phyloP scores from a whole-genome alignment of 1,140 invertebrate species.

The Philotrypesis tridentata region DNA sequence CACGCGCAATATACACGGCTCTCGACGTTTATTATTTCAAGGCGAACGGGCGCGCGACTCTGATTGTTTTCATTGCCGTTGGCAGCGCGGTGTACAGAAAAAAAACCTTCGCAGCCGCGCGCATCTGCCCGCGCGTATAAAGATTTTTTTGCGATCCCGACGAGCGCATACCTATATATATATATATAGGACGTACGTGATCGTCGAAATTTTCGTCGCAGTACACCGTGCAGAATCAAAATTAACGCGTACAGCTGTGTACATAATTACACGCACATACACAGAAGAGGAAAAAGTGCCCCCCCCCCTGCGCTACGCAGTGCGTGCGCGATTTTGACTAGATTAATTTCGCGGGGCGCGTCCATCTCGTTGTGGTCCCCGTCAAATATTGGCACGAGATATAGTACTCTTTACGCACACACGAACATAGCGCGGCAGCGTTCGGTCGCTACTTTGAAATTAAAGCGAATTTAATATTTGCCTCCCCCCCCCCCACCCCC shows the following conservation, averaged over 20 bases:
- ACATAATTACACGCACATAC: no score
- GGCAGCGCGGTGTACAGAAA: not conserved
- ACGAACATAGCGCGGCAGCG: no score
- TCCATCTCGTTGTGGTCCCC: not conserved
- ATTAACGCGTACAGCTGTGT: no score
- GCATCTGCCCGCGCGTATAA: not conserved
- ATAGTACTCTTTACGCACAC: not conserved
- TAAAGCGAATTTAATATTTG: constrained; percentile 28
- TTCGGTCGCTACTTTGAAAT: not conserved
- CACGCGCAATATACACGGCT: not conserved
- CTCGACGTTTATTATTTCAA: constrained; percentile 20
- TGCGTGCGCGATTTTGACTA: no score
- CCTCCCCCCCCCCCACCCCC: no score
- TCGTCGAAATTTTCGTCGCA: no score
- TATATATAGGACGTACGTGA: no score
- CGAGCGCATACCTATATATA: not conserved
- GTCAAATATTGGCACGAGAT: constrained; percentile 4
- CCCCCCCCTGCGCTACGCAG: no score
- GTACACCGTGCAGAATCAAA: no score
- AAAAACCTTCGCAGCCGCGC: not conserved
- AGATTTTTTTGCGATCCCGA: not conserved
- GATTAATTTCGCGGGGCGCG: constrained; percentile 5
- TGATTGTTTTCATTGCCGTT: constrained; percentile 17
- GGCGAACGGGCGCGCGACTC: not conserved
- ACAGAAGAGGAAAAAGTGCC: no score